These are phyloP conservation scores for Oreochromis tanganicae DNA, from an alignment of 2,113 vertebrate species.

Conservation along the genomic window DNA sequence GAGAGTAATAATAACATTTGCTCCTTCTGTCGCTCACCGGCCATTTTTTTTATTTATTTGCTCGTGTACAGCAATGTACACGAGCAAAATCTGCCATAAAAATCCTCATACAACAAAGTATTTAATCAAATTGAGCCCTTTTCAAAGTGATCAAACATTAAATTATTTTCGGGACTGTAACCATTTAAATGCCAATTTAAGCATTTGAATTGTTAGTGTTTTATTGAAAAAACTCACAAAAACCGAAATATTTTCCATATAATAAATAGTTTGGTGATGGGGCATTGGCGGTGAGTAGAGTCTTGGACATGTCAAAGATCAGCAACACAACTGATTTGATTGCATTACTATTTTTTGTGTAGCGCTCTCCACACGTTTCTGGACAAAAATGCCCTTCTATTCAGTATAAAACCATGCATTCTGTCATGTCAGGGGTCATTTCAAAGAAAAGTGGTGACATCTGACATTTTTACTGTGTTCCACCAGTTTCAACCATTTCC, in stretches of 20 bases:
- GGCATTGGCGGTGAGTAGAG: neutral
- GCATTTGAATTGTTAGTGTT: neutral
- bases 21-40: neutral
- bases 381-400: neutral
- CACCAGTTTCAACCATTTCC: neutral
- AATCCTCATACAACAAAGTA: neutral
- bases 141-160: neutral
- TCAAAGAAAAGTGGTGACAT: neutral
- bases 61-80: neutral
- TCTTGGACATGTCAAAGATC: neutral
- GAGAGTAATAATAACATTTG: neutral
- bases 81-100: neutral
- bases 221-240: neutral
- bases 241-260: neutral
- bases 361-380: neutral
- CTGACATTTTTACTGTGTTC: neutral
- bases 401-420: neutral
- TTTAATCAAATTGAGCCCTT: accelerated
- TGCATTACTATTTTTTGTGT: neutral
- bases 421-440: neutral
- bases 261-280: neutral
- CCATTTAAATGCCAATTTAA: neutral
- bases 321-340: neutral
- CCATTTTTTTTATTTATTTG: neutral
- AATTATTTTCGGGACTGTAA: neutral